Evolutionary conservation across 2,888 invertebrate species (phyloP), one percentile per base, ranked within the genome.

Genomic region (Leptopterna dolabrata): DNA sequence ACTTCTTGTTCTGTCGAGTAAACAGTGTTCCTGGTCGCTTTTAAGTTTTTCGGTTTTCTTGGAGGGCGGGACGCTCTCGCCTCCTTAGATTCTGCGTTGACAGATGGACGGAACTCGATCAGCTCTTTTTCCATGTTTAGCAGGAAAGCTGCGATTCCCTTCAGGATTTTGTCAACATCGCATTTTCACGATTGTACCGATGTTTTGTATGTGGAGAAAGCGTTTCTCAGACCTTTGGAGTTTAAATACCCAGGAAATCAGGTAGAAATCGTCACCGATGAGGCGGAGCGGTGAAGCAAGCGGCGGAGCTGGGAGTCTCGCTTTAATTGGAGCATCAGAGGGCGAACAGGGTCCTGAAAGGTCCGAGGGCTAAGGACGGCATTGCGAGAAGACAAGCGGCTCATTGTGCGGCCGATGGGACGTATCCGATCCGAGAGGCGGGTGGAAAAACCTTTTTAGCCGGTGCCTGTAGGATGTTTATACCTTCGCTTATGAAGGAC

Each of bases 401-500:
- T 78, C 78, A 78, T 78, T 78, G 78, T 78, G 45, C 45, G 19
- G 41, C 29, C 14, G 27, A n/a, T n/a, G 45, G 78, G 45, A 78
- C 45, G 78, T 45, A 78, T 78, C 78, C 45, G 45, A 78, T 78
- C 78, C 78, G 45, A 78, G 45, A 24, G 78, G 19, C 45, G 27
- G 78, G 78, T 78, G 78, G 45, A 78, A 78, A n/a, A 78, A 78
- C 78, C 78, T 78, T 78, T 78, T 78, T 78, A 45, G 73, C 14
- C 14, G 78, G 78, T 43, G 36, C 41, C 78, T 14, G 73, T 73
- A 78, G 78, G 78, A 78, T 78, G 78, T 78, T 78, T 78, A 78
- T 78, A 78, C 78, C 78, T 41, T 78, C 78, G 16, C 78, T 63
- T 78, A 78, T 78, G 78, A 78, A 45, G 78, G 78, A 78, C 78